Evolutionary conservation across 2,113 vertebrate species (phyloP), one percentile per base, ranked within the genome.

Genomic region (Cyprinodon variegatus): DNA sequence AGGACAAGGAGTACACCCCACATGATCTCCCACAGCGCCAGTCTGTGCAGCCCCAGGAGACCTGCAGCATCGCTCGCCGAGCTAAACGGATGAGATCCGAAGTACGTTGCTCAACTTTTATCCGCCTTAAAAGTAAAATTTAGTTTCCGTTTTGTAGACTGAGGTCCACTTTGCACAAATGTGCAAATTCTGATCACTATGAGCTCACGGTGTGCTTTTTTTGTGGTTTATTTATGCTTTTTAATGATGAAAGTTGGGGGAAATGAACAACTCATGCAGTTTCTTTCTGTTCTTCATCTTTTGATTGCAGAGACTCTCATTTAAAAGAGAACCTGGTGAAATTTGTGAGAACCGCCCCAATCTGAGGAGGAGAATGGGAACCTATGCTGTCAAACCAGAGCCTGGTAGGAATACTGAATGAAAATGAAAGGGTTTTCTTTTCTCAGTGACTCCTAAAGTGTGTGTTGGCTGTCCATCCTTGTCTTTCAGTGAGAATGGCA

Each of bases 1-100:
- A 98, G 93, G 98, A 99, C 90, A 97, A 96, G 91, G 98, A 97
- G 57, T 99, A 99, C 84, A 98, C 96, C 4, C 96, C 98, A 67
- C 98, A 99, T 1, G 97, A 97, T 78, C 96, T 99, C 81, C 96
- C 96, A 0, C 97, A 98, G 93, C 92, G 97, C 43, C 98, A 99
- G 87, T 97, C 96, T 45, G 95, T 98, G 12, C 95, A 95, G 41
- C 96, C 95, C 0, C 92, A 84, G 0, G 97, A 98, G 80, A 96
- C 92, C 1, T 96, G 96, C 73, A 95, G 95, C 13, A 95, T 97
- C 0, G 97, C 97, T 8, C 96, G 98, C 13, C 88, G 98, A 6
- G 97, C 98, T 1, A 98, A 99, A 57, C 95, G 98, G 68, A 96
- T 97, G 91, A 93, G 91, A 81, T 89, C 96, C 0, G 97, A 98